Conservation (phyloP, 2,797 vertebrate species). For the Vultur gryphus region DNA sequence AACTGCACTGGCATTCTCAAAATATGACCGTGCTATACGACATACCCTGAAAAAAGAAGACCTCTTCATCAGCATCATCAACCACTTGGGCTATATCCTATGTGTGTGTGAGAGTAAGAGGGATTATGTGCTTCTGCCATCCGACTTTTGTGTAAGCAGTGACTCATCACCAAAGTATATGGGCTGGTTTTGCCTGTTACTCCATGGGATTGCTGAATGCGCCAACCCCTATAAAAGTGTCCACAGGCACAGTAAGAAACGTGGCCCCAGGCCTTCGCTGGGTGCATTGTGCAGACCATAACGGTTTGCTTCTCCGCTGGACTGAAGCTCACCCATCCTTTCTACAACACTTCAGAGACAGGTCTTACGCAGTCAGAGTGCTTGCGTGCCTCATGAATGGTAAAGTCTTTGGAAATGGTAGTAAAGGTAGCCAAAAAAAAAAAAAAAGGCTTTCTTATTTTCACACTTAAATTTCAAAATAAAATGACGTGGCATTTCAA, state of each 20-base stretch:
- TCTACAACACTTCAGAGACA: not conserved
- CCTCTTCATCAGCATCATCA: not conserved
- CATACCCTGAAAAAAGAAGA: not conserved
- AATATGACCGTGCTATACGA: accelerated
- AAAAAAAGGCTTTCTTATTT: not conserved
- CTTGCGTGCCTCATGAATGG: not conserved
- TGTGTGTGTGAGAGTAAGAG: not conserved
- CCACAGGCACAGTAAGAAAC: not conserved
- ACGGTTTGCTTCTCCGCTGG: not conserved
- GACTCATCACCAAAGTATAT: not conserved
- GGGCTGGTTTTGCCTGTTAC: not conserved
- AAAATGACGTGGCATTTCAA: not conserved
- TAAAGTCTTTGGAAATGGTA: not conserved
- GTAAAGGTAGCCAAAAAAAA: not conserved
- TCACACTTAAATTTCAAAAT: not conserved
- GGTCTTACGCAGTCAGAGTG: not conserved
- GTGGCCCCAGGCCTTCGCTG: not conserved
- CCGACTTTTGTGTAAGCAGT: not conserved
- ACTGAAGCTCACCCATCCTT: not conserved
- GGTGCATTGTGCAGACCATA: not conserved
- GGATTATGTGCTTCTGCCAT: not conserved
- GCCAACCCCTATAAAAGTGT: not conserved
- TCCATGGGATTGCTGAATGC: not conserved
- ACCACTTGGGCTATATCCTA: not conserved
- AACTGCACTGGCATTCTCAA: not conserved